Conservation (phyloP, 2,113 vertebrate genomes). For the Peromyscus polionotus region DNA sequence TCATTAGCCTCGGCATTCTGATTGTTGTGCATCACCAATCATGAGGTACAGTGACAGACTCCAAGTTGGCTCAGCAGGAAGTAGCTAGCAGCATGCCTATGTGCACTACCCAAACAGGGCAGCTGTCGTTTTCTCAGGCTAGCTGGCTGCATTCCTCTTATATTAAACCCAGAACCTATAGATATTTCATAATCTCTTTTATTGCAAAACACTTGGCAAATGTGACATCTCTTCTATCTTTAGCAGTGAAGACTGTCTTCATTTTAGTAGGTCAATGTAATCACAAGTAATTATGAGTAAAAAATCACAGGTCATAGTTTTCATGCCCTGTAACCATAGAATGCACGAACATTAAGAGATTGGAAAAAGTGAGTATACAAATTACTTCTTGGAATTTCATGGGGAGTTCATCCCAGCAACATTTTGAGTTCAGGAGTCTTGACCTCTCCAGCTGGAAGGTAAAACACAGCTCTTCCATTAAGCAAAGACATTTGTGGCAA, state of each 20-base stretch:
- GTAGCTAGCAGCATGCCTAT: too few species aligned
- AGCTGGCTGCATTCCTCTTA: too few species aligned
- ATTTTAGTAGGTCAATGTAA: neutral
- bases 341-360: neutral
- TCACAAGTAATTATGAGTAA: neutral
- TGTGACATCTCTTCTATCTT: neutral
- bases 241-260: neutral
- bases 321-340: neutral
- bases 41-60: too few species aligned
- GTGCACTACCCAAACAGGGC: too few species aligned
- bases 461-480: neutral
- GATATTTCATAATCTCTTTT: neutral
- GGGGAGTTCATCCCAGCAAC: neutral
- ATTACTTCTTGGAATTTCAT: neutral
- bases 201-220: neutral
- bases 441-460: neutral
- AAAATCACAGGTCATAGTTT: neutral
- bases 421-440: neutral
- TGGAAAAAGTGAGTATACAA: neutral
- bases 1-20: too few species aligned
- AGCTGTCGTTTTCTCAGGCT: too few species aligned
- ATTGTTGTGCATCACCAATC: too few species aligned
- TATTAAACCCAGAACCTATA: neutral
- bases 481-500: neutral
- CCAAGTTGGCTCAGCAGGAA: too few species aligned